Percentiles rank a stretch among this genome's conserved stretches.
These are phyloP conservation scores for Bagarius yarrelli DNA, from an alignment of 2,113 vertebrate genomes.

Conservation along the genomic window DNA sequence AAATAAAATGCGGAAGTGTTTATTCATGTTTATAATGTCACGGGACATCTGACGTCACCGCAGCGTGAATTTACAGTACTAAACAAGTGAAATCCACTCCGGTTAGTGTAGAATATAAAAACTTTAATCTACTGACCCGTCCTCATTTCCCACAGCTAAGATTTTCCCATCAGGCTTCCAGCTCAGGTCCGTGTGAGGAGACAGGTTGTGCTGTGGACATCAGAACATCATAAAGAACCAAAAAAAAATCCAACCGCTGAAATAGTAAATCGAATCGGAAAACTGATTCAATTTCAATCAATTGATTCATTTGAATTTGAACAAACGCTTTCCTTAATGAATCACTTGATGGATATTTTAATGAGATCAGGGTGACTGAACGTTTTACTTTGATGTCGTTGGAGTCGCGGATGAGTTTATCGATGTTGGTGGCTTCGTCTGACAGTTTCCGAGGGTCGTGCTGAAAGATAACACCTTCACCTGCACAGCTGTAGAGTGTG, in stretches of 20 bases:
- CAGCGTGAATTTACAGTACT: too few species aligned
- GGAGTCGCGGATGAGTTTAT: slow-evolving; percentile 85
- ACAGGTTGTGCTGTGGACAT: slow-evolving; percentile 85
- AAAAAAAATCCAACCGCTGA: neutral
- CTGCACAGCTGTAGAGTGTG: slow-evolving; percentile 91
- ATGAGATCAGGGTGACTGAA: too few species aligned
- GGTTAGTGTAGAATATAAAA: too few species aligned
- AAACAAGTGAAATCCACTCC: too few species aligned
- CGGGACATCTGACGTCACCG: too few species aligned
- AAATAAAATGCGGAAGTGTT: too few species aligned
- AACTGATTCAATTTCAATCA: too few species aligned
- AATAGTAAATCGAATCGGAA: too few species aligned
- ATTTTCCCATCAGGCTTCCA: slow-evolving; percentile 91
- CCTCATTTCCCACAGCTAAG: slow-evolving; percentile 93
- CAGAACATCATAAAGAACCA: slow-evolving; percentile 41
- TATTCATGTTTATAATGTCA: too few species aligned
- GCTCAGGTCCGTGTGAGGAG: slow-evolving; percentile 88
- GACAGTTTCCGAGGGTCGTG: slow-evolving; percentile 85
- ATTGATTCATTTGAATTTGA: too few species aligned
- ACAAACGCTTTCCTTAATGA: too few species aligned
- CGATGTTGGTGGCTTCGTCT: slow-evolving; percentile 84
- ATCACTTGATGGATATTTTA: too few species aligned
- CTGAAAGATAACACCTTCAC: slow-evolving; percentile 88
- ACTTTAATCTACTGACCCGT: slow-evolving; percentile 79
- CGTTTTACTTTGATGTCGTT: slow-evolving; percentile 84